These are phyloP conservation scores for Spisula subtruncata DNA, from an alignment of 2,888 invertebrate species.

Conservation along the genomic window DNA sequence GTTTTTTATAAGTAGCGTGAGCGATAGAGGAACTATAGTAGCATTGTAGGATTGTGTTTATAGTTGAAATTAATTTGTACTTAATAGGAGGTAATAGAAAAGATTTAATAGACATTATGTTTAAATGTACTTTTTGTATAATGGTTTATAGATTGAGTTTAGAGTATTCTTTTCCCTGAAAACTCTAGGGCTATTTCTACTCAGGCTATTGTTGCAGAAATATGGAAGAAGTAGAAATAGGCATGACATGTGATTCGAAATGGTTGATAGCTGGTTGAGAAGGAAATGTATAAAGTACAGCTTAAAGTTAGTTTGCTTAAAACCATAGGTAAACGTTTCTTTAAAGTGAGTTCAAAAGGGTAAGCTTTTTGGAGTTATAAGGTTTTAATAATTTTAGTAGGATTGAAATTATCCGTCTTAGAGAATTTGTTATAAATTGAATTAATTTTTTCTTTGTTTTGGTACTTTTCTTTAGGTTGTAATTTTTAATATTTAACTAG, in stretches of 20 bases:
- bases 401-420: conserved; percentile 24
- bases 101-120: neutral
- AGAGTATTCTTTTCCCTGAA: conserved; percentile 39
- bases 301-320: neutral
- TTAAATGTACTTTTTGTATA: conserved; percentile 55
- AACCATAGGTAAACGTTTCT: neutral
- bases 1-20: conserved; percentile 9
- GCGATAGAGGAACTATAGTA: neutral
- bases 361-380: conserved; percentile 17
- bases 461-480: neutral
- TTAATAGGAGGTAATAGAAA: neutral
- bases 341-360: conserved; percentile 27
- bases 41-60: too few relatives aligned
- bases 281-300: conserved; percentile 52
- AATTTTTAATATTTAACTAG: conserved; percentile 19
- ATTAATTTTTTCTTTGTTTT: neutral
- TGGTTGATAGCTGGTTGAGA: conserved; percentile 55
- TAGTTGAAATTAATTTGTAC: neutral
- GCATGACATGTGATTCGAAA: conserved; percentile 47
- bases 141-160: conserved; percentile 50
- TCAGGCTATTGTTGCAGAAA: conserved; percentile 49
- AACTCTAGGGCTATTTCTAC: conserved; percentile 40
- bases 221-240: conserved; percentile 29
- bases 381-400: neutral
- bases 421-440: conserved; percentile 18